Conservation (phyloP, 2,113 vertebrate genomes). For the Rhizomys pruinosus region DNA sequence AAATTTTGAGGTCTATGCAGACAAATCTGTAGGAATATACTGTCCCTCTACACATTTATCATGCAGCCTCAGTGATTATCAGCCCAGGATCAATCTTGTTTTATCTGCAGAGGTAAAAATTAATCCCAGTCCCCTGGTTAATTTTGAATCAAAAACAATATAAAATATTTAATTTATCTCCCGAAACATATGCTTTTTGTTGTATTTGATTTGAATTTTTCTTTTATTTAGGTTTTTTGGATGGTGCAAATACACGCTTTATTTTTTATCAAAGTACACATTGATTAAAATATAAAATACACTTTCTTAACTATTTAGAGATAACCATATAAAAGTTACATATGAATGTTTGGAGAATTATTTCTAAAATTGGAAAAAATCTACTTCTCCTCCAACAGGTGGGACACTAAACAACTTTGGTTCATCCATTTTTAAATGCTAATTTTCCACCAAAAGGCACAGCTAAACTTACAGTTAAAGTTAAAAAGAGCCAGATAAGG, state of each 20-base stretch:
- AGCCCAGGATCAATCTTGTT: neutral
- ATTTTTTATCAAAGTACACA: neutral
- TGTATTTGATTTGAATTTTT: too few species aligned
- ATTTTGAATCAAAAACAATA: slow-evolving; percentile 36
- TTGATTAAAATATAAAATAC: slow-evolving; percentile 27
- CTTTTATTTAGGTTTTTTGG: too few species aligned
- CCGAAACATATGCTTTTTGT: too few species aligned
- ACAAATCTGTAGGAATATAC: neutral
- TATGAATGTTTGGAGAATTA: neutral
- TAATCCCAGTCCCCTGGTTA: neutral
- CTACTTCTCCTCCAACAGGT: neutral
- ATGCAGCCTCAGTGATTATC: neutral
- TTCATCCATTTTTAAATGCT: too few species aligned
- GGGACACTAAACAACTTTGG: too few species aligned
- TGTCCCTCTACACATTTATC: neutral
- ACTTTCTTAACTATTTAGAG: too few species aligned
- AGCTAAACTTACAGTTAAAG: neutral
- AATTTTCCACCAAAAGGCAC: neutral
- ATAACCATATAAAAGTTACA: too few species aligned
- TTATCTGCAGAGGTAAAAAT: neutral
- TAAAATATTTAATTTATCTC: slow-evolving; percentile 31
- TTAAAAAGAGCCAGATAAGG: neutral
- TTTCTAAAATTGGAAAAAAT: neutral
- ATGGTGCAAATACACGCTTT: neutral
- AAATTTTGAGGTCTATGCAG: slow-evolving; percentile 3